Conservation (phyloP, 1,140 invertebrate species). For the Amphibalanus amphitrite region DNA sequence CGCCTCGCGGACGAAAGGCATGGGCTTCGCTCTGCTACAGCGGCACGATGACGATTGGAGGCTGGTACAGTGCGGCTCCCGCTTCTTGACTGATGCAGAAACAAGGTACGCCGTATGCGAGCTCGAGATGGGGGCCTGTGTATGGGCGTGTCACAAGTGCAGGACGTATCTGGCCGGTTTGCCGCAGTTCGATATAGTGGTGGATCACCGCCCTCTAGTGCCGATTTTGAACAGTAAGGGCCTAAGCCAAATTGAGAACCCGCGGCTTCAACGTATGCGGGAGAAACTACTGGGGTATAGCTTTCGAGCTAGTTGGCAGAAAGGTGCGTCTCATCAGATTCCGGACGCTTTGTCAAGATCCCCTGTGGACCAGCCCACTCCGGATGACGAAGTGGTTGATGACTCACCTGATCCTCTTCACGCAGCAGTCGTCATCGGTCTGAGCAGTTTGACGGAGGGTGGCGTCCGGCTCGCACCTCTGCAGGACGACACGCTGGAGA, state of each 20-base stretch:
- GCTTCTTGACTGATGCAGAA: slow-evolving; percentile 14
- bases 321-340: slow-evolving; percentile 7
- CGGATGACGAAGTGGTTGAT: slow-evolving; percentile 6
- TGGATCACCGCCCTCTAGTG: slow-evolving; percentile 14
- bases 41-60: slow-evolving; percentile 13
- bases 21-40: slow-evolving; percentile 16
- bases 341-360: slow-evolving; percentile 10
- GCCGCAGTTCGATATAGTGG: slow-evolving; percentile 13
- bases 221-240: slow-evolving; percentile 13
- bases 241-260: slow-evolving; percentile 9
- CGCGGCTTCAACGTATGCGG: slow-evolving; percentile 5
- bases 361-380: slow-evolving; percentile 5
- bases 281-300: background rate
- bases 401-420: background rate
- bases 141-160: slow-evolving; percentile 18
- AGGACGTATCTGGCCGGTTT: slow-evolving; percentile 15
- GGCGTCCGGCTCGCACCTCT: slow-evolving; percentile 5
- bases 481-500: background rate
- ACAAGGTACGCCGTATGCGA: slow-evolving; percentile 13
- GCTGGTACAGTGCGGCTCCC: slow-evolving; percentile 13
- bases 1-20: slow-evolving; percentile 11
- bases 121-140: slow-evolving; percentile 15
- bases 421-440: background rate
- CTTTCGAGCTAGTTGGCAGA: slow-evolving; percentile 3
- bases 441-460: background rate